Evolutionary conservation across 1,140 invertebrate species (phyloP), one percentile per base, ranked within the genome.

Genomic region (Ips nitidus): DNA sequence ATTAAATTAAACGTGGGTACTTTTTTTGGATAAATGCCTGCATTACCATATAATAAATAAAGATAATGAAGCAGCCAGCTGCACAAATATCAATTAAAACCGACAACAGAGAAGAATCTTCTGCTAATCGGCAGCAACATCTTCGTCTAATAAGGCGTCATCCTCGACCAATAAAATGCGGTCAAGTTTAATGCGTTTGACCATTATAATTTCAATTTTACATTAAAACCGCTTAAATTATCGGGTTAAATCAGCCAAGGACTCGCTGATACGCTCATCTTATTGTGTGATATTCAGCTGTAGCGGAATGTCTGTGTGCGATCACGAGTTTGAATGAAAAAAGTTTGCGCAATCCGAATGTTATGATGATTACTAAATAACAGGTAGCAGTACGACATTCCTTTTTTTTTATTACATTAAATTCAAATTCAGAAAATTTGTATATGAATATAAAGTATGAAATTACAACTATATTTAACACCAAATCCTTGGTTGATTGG

Each of bases 171-270:
- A 4, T 47, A 45, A 61, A 61, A 61, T 36, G 41, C 41, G 59
- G 59, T 47, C 59, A 61, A 61, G 59, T 61, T 61, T 61, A 61
- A 61, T 61, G 59, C 43, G 41, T 42, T 59, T 41, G 41, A 38
- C 59, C 41, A 61, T 47, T 45, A 61, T 61, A 61, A 45, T 47
- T 61, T 43, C 39, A 22, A 8, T 61, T 45, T 61, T 37, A 47
- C 39, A 61, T 47, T 61, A 61, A 61, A 61, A 61, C 41, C 59
- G 59, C 22, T 61, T 61, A 61, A 61, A 61, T 61, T 61, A 61
- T 61, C 43, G 59, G 42, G 7, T 61, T 61, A 61, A 61, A 61
- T 61, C 59, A 36, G 59, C 47, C 59, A 61, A 61, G 59, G 59
- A 61, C 59, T 43, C 4, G 59, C 41, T 61, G n/a, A 61, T 45